Conservation (phyloP, 2,113 vertebrate genomes). For the Dasypus novemcinctus region DNA sequence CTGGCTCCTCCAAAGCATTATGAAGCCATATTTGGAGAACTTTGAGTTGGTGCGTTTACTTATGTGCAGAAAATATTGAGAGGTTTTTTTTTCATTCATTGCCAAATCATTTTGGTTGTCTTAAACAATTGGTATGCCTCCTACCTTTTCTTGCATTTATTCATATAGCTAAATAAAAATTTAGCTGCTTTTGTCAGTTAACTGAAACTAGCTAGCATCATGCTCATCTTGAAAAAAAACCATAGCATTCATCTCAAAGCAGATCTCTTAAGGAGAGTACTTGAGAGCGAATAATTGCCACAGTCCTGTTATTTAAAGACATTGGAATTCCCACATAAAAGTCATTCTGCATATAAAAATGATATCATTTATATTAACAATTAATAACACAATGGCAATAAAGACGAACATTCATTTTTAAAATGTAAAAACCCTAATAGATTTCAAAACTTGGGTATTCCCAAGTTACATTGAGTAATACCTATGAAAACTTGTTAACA, state of each 20-base stretch:
- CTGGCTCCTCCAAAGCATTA: slow-evolving; percentile 55
- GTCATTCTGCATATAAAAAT: not conserved
- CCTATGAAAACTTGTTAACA: slow-evolving; percentile 28
- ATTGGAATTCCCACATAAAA: slow-evolving; percentile 6
- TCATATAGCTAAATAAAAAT: slow-evolving; percentile 79
- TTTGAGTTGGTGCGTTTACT: slow-evolving; percentile 76
- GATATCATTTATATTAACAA: not conserved
- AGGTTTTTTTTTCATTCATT: slow-evolving; percentile 55
- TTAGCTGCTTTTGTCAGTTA: slow-evolving; percentile 63
- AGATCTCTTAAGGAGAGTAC: slow-evolving; percentile 28
- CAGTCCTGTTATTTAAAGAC: slow-evolving; percentile 19
- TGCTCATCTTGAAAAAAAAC: slow-evolving; percentile 18
- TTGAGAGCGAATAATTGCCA: not conserved
- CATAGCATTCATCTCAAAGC: not conserved
- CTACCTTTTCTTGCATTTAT: slow-evolving; percentile 71
- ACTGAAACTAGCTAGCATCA: slow-evolving; percentile 50
- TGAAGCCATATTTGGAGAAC: slow-evolving; percentile 82
- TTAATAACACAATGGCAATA: not conserved
- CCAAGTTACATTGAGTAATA: slow-evolving; percentile 1
- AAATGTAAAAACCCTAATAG: not conserved
- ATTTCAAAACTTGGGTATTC: slow-evolving; percentile 23
- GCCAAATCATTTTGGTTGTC: slow-evolving; percentile 65
- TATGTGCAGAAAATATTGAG: slow-evolving; percentile 74
- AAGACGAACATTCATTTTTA: not conserved
- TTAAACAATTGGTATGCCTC: slow-evolving; percentile 80